Evolutionary conservation across 2,113 vertebrate species (phyloP).

Genomic region (Ctenodactylus gundi): DNA sequence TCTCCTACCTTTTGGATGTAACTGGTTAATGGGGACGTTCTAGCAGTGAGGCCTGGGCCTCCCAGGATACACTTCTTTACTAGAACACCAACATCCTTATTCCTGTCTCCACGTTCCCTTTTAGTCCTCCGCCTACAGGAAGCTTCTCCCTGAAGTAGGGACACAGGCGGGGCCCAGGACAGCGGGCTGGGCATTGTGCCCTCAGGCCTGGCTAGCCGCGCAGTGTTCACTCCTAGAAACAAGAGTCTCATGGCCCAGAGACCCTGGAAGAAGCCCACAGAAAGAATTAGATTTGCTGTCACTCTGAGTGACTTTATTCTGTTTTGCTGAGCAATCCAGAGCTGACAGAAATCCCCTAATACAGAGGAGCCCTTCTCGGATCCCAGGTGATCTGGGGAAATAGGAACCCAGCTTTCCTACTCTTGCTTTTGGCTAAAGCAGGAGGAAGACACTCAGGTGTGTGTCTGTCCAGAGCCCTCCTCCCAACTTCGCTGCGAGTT

Average conservation of each 20-base stretch:
- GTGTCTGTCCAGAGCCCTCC: background rate
- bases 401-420: background rate
- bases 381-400: background rate
- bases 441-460: background rate
- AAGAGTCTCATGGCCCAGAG: background rate
- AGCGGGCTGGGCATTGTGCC: too few species aligned
- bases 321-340: background rate
- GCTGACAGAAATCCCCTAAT: background rate
- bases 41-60: background rate
- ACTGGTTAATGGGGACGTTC: background rate
- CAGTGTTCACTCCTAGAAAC: background rate
- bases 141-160: background rate
- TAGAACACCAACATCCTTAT: background rate
- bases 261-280: background rate
- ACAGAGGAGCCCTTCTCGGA: background rate
- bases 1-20: background rate
- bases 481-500: background rate
- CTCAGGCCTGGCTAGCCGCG: background rate
- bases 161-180: background rate
- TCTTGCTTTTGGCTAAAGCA: accelerated
- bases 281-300: background rate
- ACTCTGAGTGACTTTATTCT: background rate
- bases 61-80: too few species aligned
- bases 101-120: background rate
- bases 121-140: background rate